Conservation (phyloP, 1,140 invertebrate species). For the Drosophila malerkotliana region DNA sequence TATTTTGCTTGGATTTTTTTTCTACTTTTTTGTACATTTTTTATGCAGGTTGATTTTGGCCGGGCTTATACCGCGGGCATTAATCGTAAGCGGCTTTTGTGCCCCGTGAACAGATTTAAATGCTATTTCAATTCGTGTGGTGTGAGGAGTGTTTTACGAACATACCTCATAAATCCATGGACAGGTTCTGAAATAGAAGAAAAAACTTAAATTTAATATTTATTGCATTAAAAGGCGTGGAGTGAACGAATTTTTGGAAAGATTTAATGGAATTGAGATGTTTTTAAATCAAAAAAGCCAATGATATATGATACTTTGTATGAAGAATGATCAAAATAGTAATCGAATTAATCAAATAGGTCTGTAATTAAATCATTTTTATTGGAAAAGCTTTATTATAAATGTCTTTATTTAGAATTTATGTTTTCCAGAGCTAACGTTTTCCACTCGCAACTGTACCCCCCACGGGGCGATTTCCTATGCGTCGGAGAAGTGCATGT, state of each 20-base stretch:
- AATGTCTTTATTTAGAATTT: background rate
- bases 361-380: background rate
- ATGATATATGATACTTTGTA: background rate
- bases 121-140: conserved; percentile 31
- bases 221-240: conserved; percentile 3
- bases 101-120: conserved; percentile 56
- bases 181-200: conserved; percentile 62
- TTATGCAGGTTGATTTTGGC: conserved; percentile 58
- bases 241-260: background rate
- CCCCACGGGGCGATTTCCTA: conserved; percentile 2
- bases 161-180: conserved; percentile 75
- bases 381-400: too few relatives aligned
- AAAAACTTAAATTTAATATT: conserved; percentile 9
- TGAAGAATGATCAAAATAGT: background rate
- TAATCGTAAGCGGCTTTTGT: conserved; percentile 67
- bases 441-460: conserved; percentile 53
- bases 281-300: conserved; percentile 1
- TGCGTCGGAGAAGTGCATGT: conserved; percentile 28
- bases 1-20: conserved; percentile 45
- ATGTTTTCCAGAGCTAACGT: background rate
- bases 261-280: background rate
- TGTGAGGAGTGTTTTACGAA: conserved; percentile 36
- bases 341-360: background rate
- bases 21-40: conserved; percentile 10
- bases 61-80: conserved; percentile 25